A percentile compares a stretch with the other conserved stretches of the same genome.
phyloP scores from a whole-genome alignment of 2,113 vertebrate genomes.

The Eretmochelys imbricata region DNA sequence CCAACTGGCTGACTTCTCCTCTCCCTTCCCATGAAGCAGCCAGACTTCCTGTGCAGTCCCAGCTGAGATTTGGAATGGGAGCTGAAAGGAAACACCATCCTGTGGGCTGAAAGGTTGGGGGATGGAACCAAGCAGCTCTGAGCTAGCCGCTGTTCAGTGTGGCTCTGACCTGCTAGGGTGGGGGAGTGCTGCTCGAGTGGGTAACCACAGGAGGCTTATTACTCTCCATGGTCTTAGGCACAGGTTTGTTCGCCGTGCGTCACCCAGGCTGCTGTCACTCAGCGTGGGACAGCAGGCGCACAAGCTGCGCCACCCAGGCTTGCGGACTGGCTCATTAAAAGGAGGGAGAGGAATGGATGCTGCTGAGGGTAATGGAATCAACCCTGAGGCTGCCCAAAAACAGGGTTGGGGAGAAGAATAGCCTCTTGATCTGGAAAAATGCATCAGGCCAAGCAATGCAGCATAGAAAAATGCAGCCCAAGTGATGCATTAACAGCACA shows the following conservation, averaged over 20 bases:
- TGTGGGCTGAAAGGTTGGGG: background rate
- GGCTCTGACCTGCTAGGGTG: background rate
- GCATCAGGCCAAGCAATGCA: background rate
- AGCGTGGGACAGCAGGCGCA: background rate
- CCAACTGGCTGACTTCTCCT: background rate
- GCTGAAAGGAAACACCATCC: background rate
- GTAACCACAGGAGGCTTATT: background rate
- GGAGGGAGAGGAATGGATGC: background rate
- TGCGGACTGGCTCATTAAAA: background rate
- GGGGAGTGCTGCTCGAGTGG: background rate
- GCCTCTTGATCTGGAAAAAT: background rate
- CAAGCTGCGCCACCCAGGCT: background rate
- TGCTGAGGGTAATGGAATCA: background rate
- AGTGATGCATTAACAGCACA: background rate
- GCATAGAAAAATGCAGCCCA: too few relatives aligned
- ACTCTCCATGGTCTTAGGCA: background rate
- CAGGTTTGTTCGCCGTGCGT: background rate
- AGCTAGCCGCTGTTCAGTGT: background rate
- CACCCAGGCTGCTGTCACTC: background rate
- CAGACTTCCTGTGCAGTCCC: background rate
- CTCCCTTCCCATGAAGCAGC: background rate
- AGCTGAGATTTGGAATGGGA: background rate
- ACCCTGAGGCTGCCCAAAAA: background rate
- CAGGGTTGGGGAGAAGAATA: accelerated
- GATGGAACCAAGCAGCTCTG: background rate